Evolutionary conservation across 2,888 invertebrate genomes (phyloP).

Genomic region (Limnephilus rhombicus): DNA sequence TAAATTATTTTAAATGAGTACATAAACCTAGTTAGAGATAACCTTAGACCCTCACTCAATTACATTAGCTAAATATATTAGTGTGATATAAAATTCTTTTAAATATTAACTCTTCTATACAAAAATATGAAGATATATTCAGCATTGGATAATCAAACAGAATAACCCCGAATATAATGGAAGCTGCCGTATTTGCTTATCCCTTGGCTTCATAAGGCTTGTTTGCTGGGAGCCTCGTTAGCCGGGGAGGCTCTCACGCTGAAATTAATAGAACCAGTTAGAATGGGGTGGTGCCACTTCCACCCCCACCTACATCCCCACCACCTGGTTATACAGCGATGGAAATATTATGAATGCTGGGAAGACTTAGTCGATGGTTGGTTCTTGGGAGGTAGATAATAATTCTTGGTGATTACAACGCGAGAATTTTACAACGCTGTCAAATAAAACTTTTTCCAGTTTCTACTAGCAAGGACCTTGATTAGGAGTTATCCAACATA

Average conservation of each 20-base stretch:
- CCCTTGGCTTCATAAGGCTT: slow-evolving; percentile 61
- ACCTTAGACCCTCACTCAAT: too few species aligned
- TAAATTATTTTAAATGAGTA: too few species aligned
- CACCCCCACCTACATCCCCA: background rate
- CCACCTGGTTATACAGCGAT: background rate
- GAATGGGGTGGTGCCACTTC: slow-evolving; percentile 13
- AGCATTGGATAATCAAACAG: background rate
- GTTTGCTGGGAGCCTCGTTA: slow-evolving; percentile 63
- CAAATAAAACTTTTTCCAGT: too few species aligned
- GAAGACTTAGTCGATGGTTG: background rate
- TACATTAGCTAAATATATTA: background rate
- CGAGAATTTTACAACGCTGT: too few species aligned
- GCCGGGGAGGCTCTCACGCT: slow-evolving; percentile 57
- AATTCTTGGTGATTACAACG: too few species aligned
- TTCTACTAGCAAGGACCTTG: too few species aligned
- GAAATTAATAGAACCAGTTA: slow-evolving; percentile 61
- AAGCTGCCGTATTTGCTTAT: slow-evolving; percentile 54
- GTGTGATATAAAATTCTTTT: background rate
- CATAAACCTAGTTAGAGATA: too few species aligned
- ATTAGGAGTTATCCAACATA: too few species aligned
- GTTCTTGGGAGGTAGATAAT: background rate
- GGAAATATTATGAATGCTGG: background rate
- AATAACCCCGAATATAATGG: slow-evolving; percentile 27
- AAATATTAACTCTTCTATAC: background rate
- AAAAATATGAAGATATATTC: background rate